phyloP scores from a whole-genome alignment of 2,888 invertebrate species.

The Drosophila prolongata region DNA sequence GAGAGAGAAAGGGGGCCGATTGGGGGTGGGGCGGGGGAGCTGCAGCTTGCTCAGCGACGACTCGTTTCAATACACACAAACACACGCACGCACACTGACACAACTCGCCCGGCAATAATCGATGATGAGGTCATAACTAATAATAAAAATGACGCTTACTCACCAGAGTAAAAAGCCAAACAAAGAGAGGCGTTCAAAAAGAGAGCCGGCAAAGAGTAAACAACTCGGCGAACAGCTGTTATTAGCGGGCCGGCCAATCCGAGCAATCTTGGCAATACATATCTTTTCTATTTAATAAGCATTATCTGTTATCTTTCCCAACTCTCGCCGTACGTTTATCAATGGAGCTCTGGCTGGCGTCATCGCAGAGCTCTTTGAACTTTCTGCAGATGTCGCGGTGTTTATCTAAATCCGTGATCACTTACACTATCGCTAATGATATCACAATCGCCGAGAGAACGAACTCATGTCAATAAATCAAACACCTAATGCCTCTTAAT shows the following conservation, averaged over 20 bases:
- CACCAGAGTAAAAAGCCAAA: conserved; percentile 38
- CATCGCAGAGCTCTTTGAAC: conserved; percentile 53
- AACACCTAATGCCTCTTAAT: conserved; percentile 40
- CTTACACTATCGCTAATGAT: conserved; percentile 2
- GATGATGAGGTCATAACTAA: conserved; percentile 85
- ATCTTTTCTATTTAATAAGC: conserved; percentile 58
- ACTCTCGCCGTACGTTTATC: conserved; percentile 39
- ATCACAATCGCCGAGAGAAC: neutral
- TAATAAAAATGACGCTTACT: conserved; percentile 83
- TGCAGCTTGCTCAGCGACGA: conserved; percentile 50
- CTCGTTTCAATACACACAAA: conserved; percentile 80
- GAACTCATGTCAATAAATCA: conserved; percentile 42
- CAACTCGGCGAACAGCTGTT: conserved; percentile 45
- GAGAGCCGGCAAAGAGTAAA: conserved; percentile 7
- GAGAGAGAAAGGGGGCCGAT: neutral
- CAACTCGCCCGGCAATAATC: conserved; percentile 82
- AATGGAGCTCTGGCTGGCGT: conserved; percentile 51
- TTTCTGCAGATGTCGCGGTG: conserved; percentile 3
- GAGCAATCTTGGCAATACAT: conserved; percentile 26
- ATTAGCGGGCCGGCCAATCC: conserved; percentile 39
- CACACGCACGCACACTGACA: conserved; percentile 45
- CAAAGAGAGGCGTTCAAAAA: conserved; percentile 32
- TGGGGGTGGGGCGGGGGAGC: conserved; percentile 7
- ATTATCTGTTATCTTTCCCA: conserved; percentile 37
- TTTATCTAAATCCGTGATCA: conserved; percentile 2